phyloP scores from a whole-genome alignment of 1,140 invertebrate species.

The Magallana angulata region DNA sequence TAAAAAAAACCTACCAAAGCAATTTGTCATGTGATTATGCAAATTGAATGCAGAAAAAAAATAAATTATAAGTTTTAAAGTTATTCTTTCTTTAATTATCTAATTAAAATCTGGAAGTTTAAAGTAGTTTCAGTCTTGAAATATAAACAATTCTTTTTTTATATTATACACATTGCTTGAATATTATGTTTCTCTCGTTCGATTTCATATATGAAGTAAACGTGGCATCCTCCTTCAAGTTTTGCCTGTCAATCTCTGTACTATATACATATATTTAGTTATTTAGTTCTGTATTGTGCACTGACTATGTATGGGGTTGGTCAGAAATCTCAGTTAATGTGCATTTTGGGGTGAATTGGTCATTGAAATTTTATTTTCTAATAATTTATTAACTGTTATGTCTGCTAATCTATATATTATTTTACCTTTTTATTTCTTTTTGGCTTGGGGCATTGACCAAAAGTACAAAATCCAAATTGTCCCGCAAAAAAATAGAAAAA shows the following conservation, averaged over 20 bases:
- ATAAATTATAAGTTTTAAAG: constrained; percentile 13
- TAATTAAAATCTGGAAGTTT: not conserved
- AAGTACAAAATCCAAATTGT: not conserved
- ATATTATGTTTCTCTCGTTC: constrained; percentile 19
- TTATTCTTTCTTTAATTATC: not conserved
- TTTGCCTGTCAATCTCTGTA: constrained; percentile 32
- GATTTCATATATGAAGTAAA: constrained; percentile 14
- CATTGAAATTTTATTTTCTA: constrained; percentile 40
- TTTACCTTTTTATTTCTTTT: not conserved
- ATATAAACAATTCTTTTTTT: constrained; percentile 11
- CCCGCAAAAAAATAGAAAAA: too few species aligned
- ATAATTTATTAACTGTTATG: constrained; percentile 22
- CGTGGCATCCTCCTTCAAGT: not conserved
- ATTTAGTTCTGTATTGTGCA: constrained; percentile 39
- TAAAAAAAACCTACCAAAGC: not conserved
- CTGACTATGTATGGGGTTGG: constrained; percentile 12
- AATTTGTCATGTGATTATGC: constrained; percentile 76
- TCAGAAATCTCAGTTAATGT: constrained; percentile 13
- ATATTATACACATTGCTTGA: constrained; percentile 14
- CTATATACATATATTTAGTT: constrained; percentile 34
- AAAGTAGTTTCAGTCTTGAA: constrained; percentile 10
- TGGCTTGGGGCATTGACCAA: not conserved
- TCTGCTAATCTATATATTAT: constrained; percentile 28
- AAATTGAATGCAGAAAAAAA: constrained; percentile 56
- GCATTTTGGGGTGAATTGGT: constrained; percentile 55